Conservation (phyloP, 2,888 invertebrate species). For the Scaptomyza polygonia region DNA sequence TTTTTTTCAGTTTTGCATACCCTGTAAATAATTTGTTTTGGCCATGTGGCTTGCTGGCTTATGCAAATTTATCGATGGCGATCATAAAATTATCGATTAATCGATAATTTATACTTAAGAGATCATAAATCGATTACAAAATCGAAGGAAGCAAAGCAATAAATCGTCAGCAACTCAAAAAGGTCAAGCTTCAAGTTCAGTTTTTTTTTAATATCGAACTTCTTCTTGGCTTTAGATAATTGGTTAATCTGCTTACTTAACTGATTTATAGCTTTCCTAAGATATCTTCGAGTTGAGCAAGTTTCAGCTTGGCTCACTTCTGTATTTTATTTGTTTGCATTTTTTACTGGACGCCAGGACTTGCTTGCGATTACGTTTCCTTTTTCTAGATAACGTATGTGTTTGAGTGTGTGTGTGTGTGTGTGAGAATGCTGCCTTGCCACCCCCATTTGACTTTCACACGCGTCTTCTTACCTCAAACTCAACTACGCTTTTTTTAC, state of each 20-base stretch:
- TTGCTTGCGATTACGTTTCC: conserved; percentile 72
- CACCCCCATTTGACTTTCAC: conserved; percentile 67
- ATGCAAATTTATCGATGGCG: neutral
- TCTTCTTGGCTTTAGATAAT: neutral
- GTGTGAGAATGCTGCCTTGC: conserved; percentile 24
- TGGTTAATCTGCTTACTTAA: neutral
- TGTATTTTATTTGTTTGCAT: conserved; percentile 43
- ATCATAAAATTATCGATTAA: neutral
- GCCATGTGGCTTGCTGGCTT: neutral
- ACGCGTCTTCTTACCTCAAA: conserved; percentile 42
- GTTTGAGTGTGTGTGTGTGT: conserved; percentile 17
- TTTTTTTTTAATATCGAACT: no score
- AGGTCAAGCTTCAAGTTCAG: no score
- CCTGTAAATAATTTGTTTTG: conserved; percentile 12
- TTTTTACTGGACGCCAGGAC: conserved; percentile 72
- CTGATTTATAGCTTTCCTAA: neutral
- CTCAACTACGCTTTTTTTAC: neutral
- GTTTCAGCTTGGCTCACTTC: neutral
- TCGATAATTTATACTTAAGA: no score
- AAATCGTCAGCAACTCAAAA: no score
- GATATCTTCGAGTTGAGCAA: conserved; percentile 8
- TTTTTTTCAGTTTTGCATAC: conserved; percentile 34
- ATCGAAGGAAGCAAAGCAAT: neutral
- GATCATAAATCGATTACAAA: neutral
- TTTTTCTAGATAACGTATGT: conserved; percentile 45